Conservation (phyloP, 2,888 invertebrate species). For the Scaptomyza flava region DNA sequence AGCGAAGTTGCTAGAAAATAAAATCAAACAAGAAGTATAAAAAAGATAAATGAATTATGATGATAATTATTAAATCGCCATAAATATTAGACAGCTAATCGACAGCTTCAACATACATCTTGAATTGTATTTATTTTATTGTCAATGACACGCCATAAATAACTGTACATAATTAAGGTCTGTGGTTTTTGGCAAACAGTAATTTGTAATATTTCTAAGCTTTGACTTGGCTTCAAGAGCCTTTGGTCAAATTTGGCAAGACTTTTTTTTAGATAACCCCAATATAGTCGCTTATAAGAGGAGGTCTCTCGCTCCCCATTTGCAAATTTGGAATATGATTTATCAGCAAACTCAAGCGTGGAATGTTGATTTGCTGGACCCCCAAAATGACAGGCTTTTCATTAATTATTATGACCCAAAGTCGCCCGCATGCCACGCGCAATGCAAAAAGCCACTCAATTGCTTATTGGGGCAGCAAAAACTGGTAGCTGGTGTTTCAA, state of each 20-base stretch:
- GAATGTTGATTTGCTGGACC: conserved; percentile 39
- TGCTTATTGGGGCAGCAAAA: conserved; percentile 42
- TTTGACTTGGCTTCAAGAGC: conserved; percentile 25
- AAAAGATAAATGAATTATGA: conserved; percentile 13
- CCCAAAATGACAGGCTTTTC: conserved; percentile 43
- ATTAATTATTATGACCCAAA: conserved; percentile 60
- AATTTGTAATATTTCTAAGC: conserved; percentile 14
- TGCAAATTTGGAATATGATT: conserved; percentile 30
- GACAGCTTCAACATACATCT: conserved; percentile 34
- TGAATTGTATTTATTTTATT: conserved; percentile 11
- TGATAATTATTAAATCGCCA: conserved; percentile 8
- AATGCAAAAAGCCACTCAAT: not conserved
- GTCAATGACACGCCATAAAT: conserved; percentile 32
- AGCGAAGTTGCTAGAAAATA: conserved; percentile 62
- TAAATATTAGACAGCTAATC: conserved; percentile 34
- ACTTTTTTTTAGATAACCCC: conserved; percentile 14
- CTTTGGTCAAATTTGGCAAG: conserved; percentile 29
- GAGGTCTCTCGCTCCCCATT: conserved; percentile 2
- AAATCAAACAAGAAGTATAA: conserved; percentile 6
- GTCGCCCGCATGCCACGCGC: conserved; percentile 50
- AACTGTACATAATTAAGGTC: conserved; percentile 49
- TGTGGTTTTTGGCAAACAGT: conserved; percentile 34
- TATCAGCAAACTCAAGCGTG: conserved; percentile 20
- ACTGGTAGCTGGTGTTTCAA: conserved; percentile 45
- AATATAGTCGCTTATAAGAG: conserved; percentile 40